Conservation (phyloP, 2,888 invertebrate species). For the Cinara cedri region DNA sequence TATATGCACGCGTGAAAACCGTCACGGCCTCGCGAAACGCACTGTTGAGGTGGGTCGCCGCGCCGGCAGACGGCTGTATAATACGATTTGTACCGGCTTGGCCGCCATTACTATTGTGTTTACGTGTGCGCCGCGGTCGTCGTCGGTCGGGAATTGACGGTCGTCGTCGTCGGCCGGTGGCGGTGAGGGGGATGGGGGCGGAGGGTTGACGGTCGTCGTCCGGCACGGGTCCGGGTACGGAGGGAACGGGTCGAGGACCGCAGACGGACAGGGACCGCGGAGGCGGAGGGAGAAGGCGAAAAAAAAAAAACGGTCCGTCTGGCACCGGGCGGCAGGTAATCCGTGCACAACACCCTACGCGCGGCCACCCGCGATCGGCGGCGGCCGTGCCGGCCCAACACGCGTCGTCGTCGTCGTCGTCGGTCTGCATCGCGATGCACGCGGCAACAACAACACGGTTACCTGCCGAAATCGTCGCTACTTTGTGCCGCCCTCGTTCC, state of each 20-base stretch:
- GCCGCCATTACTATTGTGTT: neutral
- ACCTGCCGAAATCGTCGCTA: no score
- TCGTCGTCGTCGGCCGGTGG: no score
- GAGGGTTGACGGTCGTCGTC: neutral
- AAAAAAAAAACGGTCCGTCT: constrained; percentile 32
- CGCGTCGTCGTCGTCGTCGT: neutral
- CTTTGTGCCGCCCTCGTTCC: no score
- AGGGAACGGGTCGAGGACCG: neutral
- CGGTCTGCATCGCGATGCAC: no score
- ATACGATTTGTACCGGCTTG: neutral
- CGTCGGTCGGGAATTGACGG: no score
- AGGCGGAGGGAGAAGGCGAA: neutral
- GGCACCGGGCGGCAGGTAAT: constrained; percentile 21
- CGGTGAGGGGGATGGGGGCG: no score
- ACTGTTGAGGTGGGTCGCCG: constrained; percentile 43
- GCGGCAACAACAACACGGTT: no score
- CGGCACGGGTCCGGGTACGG: neutral
- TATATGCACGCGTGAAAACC: constrained; percentile 17
- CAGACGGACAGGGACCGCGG: constrained; percentile 38
- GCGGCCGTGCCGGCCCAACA: neutral
- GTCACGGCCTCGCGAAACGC: constrained; percentile 49
- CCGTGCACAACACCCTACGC: neutral
- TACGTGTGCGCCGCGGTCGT: neutral
- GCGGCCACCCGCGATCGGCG: constrained; percentile 19
- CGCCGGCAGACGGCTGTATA: neutral